These are phyloP conservation scores for Ifrita kowaldi DNA, from an alignment of 2,113 vertebrate species.

Conservation along the genomic window DNA sequence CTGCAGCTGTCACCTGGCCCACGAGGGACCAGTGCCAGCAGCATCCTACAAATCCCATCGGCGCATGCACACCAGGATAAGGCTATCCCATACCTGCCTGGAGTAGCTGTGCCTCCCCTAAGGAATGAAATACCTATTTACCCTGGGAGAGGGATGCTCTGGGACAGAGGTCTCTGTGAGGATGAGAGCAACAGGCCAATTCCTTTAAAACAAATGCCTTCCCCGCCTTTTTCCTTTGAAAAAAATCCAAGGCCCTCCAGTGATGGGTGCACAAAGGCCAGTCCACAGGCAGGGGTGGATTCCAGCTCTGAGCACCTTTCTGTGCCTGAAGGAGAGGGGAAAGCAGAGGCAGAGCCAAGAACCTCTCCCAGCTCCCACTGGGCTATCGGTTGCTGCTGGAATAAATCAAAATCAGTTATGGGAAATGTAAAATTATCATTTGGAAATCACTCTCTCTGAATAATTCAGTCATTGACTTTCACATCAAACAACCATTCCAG, in stretches of 20 bases:
- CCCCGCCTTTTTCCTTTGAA: not conserved
- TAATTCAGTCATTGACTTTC: constrained; percentile 82
- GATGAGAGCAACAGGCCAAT: not conserved
- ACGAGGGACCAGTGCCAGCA: not conserved
- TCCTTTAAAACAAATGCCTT: not conserved
- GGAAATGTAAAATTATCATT: constrained; percentile 80
- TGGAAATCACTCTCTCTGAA: constrained; percentile 78
- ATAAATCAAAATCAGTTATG: constrained; percentile 79
- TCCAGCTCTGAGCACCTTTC: not conserved
- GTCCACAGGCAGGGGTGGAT: not conserved
- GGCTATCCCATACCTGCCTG: not conserved
- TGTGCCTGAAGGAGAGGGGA: not conserved
- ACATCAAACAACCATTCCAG: constrained; percentile 78
- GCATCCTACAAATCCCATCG: rapidly evolving
- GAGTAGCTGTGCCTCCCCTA: not conserved
- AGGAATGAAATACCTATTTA: not conserved
- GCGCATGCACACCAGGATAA: rapidly evolving
- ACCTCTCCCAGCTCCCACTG: not conserved
- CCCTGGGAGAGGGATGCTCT: not conserved
- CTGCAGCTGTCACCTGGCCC: not conserved
- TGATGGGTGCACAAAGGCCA: rapidly evolving
- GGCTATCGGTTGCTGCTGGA: constrained; percentile 50
- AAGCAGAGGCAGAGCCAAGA: not conserved
- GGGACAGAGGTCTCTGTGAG: rapidly evolving
- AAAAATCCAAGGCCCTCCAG: not conserved